These are phyloP conservation scores for Chloroclysta siterata DNA, from an alignment of 2,888 invertebrate genomes.

Conservation along the genomic window DNA sequence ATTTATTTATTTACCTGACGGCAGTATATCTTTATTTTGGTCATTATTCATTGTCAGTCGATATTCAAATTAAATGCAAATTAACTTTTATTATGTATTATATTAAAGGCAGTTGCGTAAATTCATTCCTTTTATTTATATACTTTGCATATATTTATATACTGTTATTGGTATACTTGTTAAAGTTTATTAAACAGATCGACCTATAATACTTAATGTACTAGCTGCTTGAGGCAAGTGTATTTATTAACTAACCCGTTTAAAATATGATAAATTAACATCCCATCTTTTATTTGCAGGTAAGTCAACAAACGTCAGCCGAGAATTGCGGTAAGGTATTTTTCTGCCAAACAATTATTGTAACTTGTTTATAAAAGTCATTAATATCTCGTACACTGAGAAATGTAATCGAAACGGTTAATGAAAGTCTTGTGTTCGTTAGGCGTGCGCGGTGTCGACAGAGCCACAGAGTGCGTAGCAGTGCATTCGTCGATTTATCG, in stretches of 20 bases:
- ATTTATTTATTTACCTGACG: constrained; percentile 39
- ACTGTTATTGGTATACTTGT: neutral
- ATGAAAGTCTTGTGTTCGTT: constrained; percentile 70
- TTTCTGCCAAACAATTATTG: constrained; percentile 60
- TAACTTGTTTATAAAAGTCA: constrained; percentile 70
- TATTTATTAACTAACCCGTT: neutral
- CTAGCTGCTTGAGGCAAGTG: neutral
- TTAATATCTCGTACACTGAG: constrained; percentile 64
- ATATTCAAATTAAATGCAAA: constrained; percentile 36
- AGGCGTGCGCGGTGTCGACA: constrained; percentile 58
- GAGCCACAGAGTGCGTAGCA: constrained; percentile 26
- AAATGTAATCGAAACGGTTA: constrained; percentile 68
- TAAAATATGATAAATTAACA: constrained; percentile 34
- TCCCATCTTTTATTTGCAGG: constrained; percentile 55
- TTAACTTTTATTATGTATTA: constrained; percentile 11
- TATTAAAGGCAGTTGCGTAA: constrained; percentile 1
- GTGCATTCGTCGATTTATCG: constrained; percentile 61
- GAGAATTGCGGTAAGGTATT: constrained; percentile 46
- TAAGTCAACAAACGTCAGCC: constrained; percentile 48
- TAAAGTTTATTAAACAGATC: neutral
- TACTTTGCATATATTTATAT: neutral
- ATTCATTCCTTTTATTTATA: neutral
- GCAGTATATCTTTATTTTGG: constrained; percentile 34
- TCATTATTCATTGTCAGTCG: constrained; percentile 29
- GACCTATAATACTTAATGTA: neutral